phyloP scores from a whole-genome alignment of 2,888 invertebrate species.

The Seira sanloemensis region DNA sequence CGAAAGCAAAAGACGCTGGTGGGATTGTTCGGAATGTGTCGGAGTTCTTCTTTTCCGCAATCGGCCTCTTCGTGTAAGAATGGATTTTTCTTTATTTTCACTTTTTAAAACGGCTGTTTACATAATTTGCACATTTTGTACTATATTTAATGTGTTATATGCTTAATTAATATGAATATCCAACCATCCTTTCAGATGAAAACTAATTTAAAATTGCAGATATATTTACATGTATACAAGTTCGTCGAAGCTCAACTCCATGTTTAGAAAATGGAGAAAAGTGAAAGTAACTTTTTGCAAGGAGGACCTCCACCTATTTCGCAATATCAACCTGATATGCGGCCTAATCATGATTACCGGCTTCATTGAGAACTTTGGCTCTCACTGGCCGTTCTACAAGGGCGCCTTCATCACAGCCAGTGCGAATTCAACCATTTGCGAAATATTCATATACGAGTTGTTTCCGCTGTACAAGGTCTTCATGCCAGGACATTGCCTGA shows the following conservation, averaged over 20 bases:
- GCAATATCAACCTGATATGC: background rate
- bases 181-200: too few relatives aligned
- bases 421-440: background rate
- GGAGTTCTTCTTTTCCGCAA: background rate
- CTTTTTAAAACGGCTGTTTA: too few relatives aligned
- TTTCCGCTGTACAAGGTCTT: background rate
- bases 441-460: background rate
- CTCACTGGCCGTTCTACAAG: background rate
- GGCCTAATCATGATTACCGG: background rate
- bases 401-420: background rate
- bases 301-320: background rate
- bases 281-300: background rate
- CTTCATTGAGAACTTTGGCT: background rate
- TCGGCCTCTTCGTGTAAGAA: background rate
- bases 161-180: too few relatives aligned
- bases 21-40: background rate
- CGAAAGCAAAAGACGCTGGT: background rate
- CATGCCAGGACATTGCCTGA: background rate
- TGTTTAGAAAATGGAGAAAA: background rate
- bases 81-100: too few relatives aligned
- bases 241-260: background rate
- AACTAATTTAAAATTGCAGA: background rate
- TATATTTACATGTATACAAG: background rate
- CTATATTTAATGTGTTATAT: too few relatives aligned
- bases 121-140: too few relatives aligned